Conservation (phyloP, 2,113 vertebrate species). For the Ctenomys sociabilis region DNA sequence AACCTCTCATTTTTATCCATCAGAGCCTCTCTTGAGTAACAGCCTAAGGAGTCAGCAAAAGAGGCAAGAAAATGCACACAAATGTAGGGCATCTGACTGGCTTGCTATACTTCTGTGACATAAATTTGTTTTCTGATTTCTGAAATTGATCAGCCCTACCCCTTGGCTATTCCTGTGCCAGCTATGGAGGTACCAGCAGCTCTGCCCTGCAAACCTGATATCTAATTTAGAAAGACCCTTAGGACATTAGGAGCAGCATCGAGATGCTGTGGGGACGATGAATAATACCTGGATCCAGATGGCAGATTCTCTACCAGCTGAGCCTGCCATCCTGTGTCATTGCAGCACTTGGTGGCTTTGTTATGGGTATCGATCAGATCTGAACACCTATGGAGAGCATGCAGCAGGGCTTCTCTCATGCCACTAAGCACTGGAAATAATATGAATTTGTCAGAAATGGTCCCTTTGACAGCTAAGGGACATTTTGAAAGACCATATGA, state of each 20-base stretch:
- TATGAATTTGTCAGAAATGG: conserved; percentile 23
- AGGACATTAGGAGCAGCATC: not conserved
- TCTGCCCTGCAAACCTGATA: not conserved
- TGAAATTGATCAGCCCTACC: conserved; percentile 8
- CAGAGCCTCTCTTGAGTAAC: not conserved
- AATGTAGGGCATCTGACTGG: not conserved
- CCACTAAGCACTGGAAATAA: not conserved
- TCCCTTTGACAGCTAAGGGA: not conserved
- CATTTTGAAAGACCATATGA: not conserved
- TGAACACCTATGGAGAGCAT: not conserved
- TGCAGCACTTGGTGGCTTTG: not conserved
- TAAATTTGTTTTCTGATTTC: conserved; percentile 4
- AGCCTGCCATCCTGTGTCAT: not conserved
- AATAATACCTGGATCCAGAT: not conserved
- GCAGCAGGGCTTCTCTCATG: not conserved
- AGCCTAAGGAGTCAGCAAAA: not conserved
- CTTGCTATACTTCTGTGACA: not conserved
- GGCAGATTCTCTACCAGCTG: rapidly evolving
- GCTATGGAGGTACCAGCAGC: not conserved
- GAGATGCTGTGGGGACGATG: not conserved
- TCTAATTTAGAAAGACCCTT: conserved; percentile 25
- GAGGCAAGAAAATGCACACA: not conserved
- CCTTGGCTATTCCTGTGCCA: not conserved
- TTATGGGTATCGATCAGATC: not conserved
- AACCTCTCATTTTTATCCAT: not conserved